Conservation (phyloP, 2,113 vertebrate species). For the Athene cunicularia region DNA sequence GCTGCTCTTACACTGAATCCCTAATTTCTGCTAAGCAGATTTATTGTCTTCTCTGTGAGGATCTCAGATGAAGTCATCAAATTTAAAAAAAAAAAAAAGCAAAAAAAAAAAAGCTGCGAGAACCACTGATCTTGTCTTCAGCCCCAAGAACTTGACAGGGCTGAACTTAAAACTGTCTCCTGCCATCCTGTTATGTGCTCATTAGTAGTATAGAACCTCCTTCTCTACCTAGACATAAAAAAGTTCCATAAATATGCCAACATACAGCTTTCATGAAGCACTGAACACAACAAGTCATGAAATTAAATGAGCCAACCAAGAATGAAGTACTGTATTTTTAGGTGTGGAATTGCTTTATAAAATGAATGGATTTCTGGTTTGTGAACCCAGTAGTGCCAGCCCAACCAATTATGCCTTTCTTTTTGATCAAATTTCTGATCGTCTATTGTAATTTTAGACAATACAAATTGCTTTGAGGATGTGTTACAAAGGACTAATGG, state of each 20-base stretch:
- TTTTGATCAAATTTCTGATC: not conserved
- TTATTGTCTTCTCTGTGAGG: not conserved
- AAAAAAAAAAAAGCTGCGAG: not conserved
- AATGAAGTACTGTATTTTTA: not conserved
- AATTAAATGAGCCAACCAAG: not conserved
- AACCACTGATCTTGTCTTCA: not conserved
- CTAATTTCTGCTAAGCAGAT: not conserved
- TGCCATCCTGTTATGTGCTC: not conserved
- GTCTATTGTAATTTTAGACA: not conserved
- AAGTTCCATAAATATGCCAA: not conserved
- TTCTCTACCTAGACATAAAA: not conserved
- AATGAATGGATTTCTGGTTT: not conserved
- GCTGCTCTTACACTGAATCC: not conserved
- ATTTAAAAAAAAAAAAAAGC: not conserved
- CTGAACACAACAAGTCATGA: fast-evolving
- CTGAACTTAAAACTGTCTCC: not conserved
- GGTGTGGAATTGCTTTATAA: not conserved
- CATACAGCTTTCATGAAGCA: not conserved
- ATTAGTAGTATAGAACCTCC: not conserved
- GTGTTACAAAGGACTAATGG: not conserved
- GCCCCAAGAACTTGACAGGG: not conserved
- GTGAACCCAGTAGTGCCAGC: not conserved
- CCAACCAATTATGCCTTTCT: not conserved
- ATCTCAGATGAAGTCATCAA: not conserved
- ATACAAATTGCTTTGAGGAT: not conserved